phyloP scores from a whole-genome alignment of 2,888 invertebrate genomes.

The Harmothoe impar region DNA sequence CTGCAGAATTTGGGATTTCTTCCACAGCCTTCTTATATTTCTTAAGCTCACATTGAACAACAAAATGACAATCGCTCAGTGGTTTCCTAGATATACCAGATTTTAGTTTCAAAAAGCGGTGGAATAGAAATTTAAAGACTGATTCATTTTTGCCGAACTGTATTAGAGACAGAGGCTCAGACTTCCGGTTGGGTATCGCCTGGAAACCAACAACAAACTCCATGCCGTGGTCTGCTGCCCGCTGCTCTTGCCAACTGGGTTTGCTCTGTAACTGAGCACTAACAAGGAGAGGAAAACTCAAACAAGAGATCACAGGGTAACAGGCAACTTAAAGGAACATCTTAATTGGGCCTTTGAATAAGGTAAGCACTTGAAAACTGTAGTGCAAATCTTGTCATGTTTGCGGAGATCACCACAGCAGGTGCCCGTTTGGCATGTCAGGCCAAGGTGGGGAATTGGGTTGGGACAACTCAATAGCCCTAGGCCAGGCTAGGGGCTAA shows the following conservation, averaged over 20 bases:
- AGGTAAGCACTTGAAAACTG: slow-evolving; percentile 4
- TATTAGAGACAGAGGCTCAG: neutral
- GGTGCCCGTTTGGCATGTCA: too few species aligned
- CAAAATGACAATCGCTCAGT: too few species aligned
- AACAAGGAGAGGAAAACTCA: neutral
- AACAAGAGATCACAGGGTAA: slow-evolving; percentile 1
- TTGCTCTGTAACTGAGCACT: neutral
- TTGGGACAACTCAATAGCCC: too few species aligned
- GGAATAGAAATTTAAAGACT: neutral
- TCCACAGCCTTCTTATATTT: too few species aligned
- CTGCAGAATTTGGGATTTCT: too few species aligned
- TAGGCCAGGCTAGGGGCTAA: too few species aligned
- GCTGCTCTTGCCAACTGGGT: slow-evolving; percentile 10
- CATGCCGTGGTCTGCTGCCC: neutral
- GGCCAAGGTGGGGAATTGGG: too few species aligned
- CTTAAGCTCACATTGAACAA: too few species aligned
- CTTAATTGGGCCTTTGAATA: neutral
- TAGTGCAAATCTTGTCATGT: too few species aligned
- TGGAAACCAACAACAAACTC: slow-evolving; percentile 42
- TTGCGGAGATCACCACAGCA: too few species aligned
- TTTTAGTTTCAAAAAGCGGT: too few species aligned
- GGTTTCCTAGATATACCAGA: too few species aligned
- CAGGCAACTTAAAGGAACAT: neutral
- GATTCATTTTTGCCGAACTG: slow-evolving; percentile 17
- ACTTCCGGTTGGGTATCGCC: slow-evolving; percentile 27